Base-by-base conservation (phyloP, 2,888 invertebrate species). In the Salticus scenicus region DNA sequence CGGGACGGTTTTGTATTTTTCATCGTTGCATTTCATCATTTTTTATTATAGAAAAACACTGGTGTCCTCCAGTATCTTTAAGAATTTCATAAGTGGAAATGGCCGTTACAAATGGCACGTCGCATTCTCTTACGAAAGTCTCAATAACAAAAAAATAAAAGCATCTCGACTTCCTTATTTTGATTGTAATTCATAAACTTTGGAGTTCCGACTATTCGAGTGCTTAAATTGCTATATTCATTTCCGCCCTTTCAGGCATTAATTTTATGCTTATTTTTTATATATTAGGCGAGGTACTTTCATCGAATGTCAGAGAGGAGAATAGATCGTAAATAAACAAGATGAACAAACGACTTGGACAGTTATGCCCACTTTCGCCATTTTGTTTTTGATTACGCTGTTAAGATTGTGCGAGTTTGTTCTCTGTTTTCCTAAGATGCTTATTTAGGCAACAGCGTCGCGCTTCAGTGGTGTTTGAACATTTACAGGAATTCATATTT, bases 281-380 rank as follows among this genome's bases (percentile, higher is more conserved):
- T 81, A 27, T 66, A 31, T 37, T n/a, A 42, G 24, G 37, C 51
- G 24, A 27, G 37, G 27, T 67, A 42, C 20, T 73, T 66, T 66
- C 57, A 17, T 27, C 57, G 41, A 69, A 31, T 75, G 81, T 75
- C 81, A 71, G 81, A 20, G 70, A 31, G 71, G 10, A 82, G 70
- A 82, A 82, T 82, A 41, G 81, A 75, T 82, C 81, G 70, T 82
- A 82, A 82, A 82, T 75, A 75, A 63, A 24, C 69, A 69, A 42
- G 70, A 63, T 75, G 70, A 70, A 82, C 80, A 81, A 81, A 69
- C 30, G 69, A 20, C 37, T 69, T 17, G 24, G 72, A 81, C 80
- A 81, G 80, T 81, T 81, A 81, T 81, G 80, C 69, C 67, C 57
- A 51, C 67, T 81, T 79, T 78, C 78, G 20, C 57, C 24, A n/a